Conservation (phyloP, 1,140 invertebrate species). For the Drosophila pallidifrons region DNA sequence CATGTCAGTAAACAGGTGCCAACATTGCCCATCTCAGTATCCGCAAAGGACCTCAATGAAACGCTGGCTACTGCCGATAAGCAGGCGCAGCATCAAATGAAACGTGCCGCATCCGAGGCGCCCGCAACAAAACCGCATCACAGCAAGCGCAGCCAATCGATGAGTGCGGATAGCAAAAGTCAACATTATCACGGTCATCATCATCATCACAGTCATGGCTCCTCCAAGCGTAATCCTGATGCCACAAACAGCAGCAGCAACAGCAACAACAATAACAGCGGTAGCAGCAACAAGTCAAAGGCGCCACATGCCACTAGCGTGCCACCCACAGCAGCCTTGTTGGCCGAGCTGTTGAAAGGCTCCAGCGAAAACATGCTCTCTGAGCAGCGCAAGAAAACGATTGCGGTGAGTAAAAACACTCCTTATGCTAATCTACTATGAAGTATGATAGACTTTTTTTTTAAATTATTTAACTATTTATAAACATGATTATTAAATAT, state of each 20-base stretch:
- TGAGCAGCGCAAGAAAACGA: constrained; percentile 80
- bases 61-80: constrained; percentile 16
- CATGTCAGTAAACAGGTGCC: constrained; percentile 44
- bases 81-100: constrained; percentile 65
- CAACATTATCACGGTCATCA: constrained; percentile 46
- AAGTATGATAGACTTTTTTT: neutral
- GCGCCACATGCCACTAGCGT: constrained; percentile 47
- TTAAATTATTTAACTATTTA: neutral
- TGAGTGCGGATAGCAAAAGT: constrained; percentile 62
- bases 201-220: constrained; percentile 53
- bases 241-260: constrained; percentile 42
- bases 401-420: constrained; percentile 68
- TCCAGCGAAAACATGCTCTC: constrained; percentile 90
- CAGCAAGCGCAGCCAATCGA: constrained; percentile 72
- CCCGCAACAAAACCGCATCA: constrained; percentile 68
- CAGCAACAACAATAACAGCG: constrained; percentile 31
- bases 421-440: neutral
- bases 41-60: constrained; percentile 62
- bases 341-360: constrained; percentile 90
- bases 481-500: neutral
- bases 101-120: constrained; percentile 77
- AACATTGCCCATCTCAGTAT: constrained; percentile 49
- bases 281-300: constrained; percentile 51
- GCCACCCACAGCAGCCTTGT: constrained; percentile 89
- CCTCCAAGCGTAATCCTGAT: constrained; percentile 67